phyloP scores from a whole-genome alignment of 2,113 vertebrate species.

The Thamnaconus septentrionalis region DNA sequence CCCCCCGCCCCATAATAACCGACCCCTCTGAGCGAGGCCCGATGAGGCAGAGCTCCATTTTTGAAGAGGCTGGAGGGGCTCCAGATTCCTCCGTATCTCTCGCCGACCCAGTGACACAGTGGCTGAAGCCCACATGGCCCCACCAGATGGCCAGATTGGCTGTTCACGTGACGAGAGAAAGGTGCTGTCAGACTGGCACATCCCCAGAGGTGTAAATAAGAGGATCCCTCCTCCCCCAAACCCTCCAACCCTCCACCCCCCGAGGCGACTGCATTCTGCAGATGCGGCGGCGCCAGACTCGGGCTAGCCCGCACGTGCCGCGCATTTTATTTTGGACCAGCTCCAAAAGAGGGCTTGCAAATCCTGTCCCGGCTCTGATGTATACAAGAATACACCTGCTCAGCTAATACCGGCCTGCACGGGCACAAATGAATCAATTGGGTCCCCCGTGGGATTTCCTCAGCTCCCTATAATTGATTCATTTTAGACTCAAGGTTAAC shows the following conservation, averaged over 20 bases:
- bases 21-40: not conserved
- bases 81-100: slow-evolving; percentile 45
- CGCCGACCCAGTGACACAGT: slow-evolving; percentile 64
- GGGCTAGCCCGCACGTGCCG: slow-evolving; percentile 31
- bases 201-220: slow-evolving; percentile 54
- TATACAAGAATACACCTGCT: slow-evolving; percentile 46
- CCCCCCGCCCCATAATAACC: slow-evolving; percentile 2
- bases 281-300: slow-evolving; percentile 22
- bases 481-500: slow-evolving; percentile 4
- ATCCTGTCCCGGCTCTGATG: slow-evolving; percentile 33
- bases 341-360: slow-evolving; percentile 46
- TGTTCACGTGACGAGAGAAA: slow-evolving; percentile 13
- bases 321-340: slow-evolving; percentile 16
- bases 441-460: slow-evolving; percentile 17
- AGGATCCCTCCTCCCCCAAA: not conserved
- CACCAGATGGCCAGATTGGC: not conserved
- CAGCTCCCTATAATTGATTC: slow-evolving; percentile 16
- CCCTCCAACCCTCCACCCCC: not conserved
- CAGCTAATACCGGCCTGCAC: slow-evolving; percentile 24
- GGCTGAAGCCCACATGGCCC: slow-evolving; percentile 23
- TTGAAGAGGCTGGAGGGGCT: slow-evolving; percentile 52
- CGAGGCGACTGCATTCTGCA: slow-evolving; percentile 43
- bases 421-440: slow-evolving; percentile 29
- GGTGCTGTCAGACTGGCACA: slow-evolving; percentile 27
- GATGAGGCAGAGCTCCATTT: slow-evolving; percentile 49